Conservation (phyloP, 2,113 vertebrate species). For the Gallinago undulata region DNA sequence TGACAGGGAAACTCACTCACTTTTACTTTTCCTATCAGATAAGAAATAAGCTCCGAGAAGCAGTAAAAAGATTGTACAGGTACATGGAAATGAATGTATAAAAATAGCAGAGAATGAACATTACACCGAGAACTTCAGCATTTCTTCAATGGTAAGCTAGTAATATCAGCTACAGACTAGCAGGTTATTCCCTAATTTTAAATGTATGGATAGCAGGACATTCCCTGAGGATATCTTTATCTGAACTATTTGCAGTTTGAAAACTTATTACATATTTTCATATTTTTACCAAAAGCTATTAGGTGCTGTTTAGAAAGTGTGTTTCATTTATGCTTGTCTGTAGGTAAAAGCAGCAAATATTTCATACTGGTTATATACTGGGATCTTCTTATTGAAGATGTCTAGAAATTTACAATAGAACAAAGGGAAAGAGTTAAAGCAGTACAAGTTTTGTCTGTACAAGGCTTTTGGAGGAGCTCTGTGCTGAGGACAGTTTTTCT, state of each 20-base stretch:
- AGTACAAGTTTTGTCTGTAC: background rate
- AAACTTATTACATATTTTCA: background rate
- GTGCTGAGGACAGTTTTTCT: background rate
- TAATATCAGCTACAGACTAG: background rate
- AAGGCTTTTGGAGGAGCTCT: background rate
- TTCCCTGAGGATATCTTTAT: background rate
- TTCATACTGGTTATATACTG: background rate
- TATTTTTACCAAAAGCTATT: conserved; percentile 5
- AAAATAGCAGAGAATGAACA: background rate
- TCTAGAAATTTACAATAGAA: background rate
- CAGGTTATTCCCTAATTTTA: background rate
- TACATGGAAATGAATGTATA: background rate
- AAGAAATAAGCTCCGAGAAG: background rate
- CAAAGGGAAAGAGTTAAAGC: background rate
- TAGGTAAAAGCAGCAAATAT: background rate
- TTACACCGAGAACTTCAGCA: background rate
- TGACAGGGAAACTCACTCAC: background rate
- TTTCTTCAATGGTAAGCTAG: background rate
- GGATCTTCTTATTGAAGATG: background rate
- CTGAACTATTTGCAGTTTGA: background rate
- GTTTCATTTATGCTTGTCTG: background rate
- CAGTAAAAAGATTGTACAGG: background rate
- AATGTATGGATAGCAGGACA: background rate
- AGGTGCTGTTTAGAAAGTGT: background rate
- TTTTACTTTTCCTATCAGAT: background rate